A percentile compares a stretch with the other conserved stretches of the same genome.
Conservation (phyloP, 2,797 vertebrate species). For the Myotis planiceps region DNA sequence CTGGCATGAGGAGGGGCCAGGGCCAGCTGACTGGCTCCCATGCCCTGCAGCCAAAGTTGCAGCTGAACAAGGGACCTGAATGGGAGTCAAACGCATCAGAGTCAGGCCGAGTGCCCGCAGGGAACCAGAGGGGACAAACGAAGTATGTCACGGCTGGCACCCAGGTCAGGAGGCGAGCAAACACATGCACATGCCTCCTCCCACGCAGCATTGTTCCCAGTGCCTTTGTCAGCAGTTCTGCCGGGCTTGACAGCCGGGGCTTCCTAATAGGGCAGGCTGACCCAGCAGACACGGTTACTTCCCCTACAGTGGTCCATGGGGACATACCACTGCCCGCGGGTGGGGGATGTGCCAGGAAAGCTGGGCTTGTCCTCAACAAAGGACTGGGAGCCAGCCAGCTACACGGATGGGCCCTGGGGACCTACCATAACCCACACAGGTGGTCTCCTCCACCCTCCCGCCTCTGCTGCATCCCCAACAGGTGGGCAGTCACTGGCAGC, state of each 20-base stretch:
- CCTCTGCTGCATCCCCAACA: background rate
- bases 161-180: conserved; percentile 56
- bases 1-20: background rate
- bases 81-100: background rate
- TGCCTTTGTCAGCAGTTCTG: conserved; percentile 64
- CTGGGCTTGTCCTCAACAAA: conserved; percentile 55
- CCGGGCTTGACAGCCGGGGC: background rate
- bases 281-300: conserved; percentile 55
- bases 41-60: background rate
- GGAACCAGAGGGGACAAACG: conserved; percentile 42
- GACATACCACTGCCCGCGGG: conserved; percentile 29
- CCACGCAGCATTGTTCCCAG: conserved; percentile 57
- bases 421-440: background rate
- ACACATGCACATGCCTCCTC: conserved; percentile 33
- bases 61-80: background rate
- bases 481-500: background rate
- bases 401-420: background rate
- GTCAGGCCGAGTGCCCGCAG: background rate
- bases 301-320: conserved; percentile 50
- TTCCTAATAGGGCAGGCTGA: conserved; percentile 69
- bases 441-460: background rate
- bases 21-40: background rate
- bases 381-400: conserved; percentile 57
- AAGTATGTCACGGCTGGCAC: conserved; percentile 49
- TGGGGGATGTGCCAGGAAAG: conserved; percentile 56